Base-by-base conservation (phyloP, 2,888 invertebrate genomes). In the Tupiocoris notatus region DNA sequence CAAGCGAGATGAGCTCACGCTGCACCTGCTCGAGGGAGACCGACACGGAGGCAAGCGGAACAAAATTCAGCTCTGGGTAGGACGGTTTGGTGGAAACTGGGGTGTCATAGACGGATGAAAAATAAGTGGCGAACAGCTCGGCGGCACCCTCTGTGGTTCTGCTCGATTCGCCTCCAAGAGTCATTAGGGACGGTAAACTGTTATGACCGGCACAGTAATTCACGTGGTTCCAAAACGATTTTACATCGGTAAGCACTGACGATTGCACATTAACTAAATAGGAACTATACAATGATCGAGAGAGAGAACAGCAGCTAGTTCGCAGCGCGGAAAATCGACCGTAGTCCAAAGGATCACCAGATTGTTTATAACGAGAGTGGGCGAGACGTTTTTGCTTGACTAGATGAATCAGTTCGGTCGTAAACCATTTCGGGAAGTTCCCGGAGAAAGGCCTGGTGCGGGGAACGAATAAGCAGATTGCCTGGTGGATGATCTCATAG, bases 211-310 rank as follows among this genome's bases (percentile, higher is more conserved):
- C 12, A 1, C 25, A 17, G 54, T 61, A 71, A 25, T 71, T 71
- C n/a, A 61, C 1, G 16, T 61, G 18, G 22, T 62, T 62, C 71
- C 71, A 71, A n/a, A 71, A 71, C 1, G 2, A 16, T 22, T 71
- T 71, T 1, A 61, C 61, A n/a, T 68, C 39, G 0, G n/a, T 17
- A 0, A 2, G 58, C 3, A 68, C 17, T 18, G 68, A 21, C 2
- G 1, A n/a, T 17, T 68, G 68, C 1, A 68, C 68, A 16, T 20
- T 20, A 18, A 1, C 21, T 1, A 66, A 1, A 20, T 66, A 56
- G 20, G 1, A 1, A 1, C 0, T 20, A 20, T 66, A 66, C 16
- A 12, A 3, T 12, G 21, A 1, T 12, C 56, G 2, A 1, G 66
- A 66, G 1, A 66, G 56, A 1, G 18, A n/a, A 1, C 39, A 54